A percentile compares a stretch with the other conserved stretches of the same genome.
phyloP scores from a whole-genome alignment of 2,797 vertebrate genomes.

The Arctocebus calabarensis region DNA sequence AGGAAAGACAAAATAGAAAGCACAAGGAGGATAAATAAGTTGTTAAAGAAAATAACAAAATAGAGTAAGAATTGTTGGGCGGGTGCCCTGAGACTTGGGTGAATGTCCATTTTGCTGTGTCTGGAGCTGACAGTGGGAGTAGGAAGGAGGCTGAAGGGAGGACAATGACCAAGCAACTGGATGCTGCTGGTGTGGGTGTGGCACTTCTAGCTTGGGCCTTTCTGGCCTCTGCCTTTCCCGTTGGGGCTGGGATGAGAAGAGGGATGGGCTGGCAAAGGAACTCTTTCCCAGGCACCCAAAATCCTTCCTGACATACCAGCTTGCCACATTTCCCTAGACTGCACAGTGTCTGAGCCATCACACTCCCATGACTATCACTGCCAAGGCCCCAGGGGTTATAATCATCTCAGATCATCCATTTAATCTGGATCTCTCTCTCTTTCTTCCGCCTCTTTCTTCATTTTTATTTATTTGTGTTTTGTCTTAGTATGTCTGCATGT shows the following conservation, averaged over 20 bases:
- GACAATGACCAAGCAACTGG: rapidly evolving
- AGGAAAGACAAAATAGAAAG: not conserved
- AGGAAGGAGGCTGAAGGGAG: not conserved
- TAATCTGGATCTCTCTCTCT: not conserved
- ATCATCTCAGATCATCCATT: not conserved
- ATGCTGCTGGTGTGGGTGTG: rapidly evolving
- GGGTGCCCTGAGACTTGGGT: not conserved
- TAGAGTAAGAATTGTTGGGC: not conserved
- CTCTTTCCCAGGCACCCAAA: not conserved
- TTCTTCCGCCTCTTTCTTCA: not conserved
- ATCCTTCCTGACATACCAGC: not conserved
- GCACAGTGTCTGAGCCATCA: not conserved
- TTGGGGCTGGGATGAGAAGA: not conserved
- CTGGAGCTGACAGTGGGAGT: not conserved
- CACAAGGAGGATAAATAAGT: not conserved
- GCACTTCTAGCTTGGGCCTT: rapidly evolving
- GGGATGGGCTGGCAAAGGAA: not conserved
- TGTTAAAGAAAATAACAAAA: not conserved
- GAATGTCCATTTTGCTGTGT: not conserved
- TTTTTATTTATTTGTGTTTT: conserved; percentile 5
- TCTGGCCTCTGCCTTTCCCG: not conserved
- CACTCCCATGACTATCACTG: not conserved
- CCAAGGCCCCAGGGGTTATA: not conserved
- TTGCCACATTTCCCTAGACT: not conserved
- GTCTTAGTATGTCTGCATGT: conserved; percentile 38